Evolutionary conservation across 2,888 invertebrate species (phyloP).

Genomic region (Amblyjoppa proteus): DNA sequence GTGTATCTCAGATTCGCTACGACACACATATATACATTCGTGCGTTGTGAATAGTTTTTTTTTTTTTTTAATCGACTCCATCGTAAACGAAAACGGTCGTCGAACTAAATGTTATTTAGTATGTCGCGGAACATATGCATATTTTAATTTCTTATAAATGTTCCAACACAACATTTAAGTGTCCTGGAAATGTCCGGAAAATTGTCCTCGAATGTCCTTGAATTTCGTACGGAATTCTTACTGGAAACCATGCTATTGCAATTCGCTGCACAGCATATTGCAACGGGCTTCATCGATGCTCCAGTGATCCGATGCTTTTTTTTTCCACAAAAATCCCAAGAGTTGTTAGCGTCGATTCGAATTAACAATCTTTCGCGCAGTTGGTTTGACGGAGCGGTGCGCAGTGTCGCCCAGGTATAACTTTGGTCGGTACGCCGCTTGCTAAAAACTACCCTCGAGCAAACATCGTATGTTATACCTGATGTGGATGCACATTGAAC

Average conservation of each 20-base stretch:
- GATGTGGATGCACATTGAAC: constrained; percentile 55
- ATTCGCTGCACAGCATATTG: constrained; percentile 27
- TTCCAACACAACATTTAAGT: too few species aligned
- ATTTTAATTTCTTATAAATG: too few species aligned
- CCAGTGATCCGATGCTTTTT: constrained; percentile 21
- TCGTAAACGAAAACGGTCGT: too few species aligned
- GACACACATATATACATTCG: too few species aligned
- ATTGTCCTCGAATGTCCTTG: too few species aligned
- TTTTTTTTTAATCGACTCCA: too few species aligned
- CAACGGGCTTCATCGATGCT: constrained; percentile 37
- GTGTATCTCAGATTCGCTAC: too few species aligned
- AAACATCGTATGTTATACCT: constrained; percentile 59
- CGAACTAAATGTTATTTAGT: too few species aligned
- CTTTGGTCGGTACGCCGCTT: constrained; percentile 4
- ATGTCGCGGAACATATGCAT: too few species aligned
- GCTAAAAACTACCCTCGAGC: constrained; percentile 52
- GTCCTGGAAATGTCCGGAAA: too few species aligned
- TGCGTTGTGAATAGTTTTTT: too few species aligned
- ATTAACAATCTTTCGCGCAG: constrained; percentile 36
- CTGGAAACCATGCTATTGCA: not conserved
- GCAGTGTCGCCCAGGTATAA: not conserved
- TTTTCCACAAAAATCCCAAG: constrained; percentile 7
- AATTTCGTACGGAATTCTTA: too few species aligned
- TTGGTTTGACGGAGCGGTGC: constrained; percentile 17
- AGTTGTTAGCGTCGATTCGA: constrained; percentile 42